Evolutionary conservation across 2,797 vertebrate genomes (phyloP).

Genomic region (Cyclura pinguis): DNA sequence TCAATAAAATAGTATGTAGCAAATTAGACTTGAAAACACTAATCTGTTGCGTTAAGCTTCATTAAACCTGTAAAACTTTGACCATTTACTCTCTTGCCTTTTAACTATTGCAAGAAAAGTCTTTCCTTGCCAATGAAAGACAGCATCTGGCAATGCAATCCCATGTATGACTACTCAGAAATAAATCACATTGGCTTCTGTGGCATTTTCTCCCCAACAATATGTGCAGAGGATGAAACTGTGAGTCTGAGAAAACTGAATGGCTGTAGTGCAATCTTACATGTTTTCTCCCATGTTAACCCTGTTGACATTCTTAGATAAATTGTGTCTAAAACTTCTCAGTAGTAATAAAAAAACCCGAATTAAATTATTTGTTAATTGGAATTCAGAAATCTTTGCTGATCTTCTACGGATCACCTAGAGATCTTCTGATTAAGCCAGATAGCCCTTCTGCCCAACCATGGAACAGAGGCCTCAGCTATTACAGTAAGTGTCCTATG

Average conservation of each 20-base stretch:
- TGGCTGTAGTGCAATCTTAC: not conserved
- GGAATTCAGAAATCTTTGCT: not conserved
- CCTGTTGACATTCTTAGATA: not conserved
- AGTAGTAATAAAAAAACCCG: no score
- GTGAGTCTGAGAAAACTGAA: not conserved
- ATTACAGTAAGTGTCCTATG: not conserved
- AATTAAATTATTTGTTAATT: not conserved
- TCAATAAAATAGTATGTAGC: not conserved
- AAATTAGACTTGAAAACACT: not conserved
- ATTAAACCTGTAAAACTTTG: not conserved
- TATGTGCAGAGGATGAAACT: not conserved
- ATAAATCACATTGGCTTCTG: not conserved
- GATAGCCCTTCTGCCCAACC: not conserved
- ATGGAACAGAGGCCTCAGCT: not conserved
- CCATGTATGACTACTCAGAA: not conserved
- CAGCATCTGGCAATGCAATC: not conserved
- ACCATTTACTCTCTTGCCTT: not conserved
- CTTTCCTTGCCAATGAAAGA: not conserved
- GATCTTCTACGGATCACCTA: not conserved
- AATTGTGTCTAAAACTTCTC: not conserved
- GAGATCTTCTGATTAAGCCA: not conserved
- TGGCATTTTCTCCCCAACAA: not conserved
- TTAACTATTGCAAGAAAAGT: not conserved
- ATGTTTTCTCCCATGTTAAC: not conserved
- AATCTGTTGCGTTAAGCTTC: not conserved